Conservation (phyloP, 2,113 vertebrate species). For the Jacana jacana region DNA sequence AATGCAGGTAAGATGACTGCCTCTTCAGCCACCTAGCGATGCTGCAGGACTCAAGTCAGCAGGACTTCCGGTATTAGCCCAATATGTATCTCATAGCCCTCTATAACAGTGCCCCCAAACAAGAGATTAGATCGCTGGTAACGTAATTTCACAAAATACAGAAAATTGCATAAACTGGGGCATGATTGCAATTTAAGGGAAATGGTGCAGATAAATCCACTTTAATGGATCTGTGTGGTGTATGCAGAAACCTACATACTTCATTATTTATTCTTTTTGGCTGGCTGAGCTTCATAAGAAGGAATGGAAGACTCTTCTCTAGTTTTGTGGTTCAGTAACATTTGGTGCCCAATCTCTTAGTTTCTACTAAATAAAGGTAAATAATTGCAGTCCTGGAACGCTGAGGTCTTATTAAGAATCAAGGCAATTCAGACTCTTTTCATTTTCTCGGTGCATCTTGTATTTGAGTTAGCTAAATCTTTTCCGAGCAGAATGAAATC, state of each 20-base stretch:
- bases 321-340: conserved; percentile 38
- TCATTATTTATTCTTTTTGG: conserved; percentile 72
- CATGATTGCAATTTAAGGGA: conserved; percentile 73
- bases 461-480: neutral
- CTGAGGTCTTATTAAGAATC: conserved; percentile 5
- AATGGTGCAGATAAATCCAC: conserved; percentile 80
- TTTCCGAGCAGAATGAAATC: neutral
- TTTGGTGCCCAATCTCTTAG: neutral
- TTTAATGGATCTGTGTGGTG: conserved; percentile 72
- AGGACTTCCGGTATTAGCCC: neutral
- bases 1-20: rapidly evolving
- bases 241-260: conserved; percentile 52
- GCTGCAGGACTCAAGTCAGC: neutral
- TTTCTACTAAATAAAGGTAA: conserved; percentile 23
- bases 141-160: conserved; percentile 66
- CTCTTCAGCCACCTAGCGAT: neutral
- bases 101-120: neutral
- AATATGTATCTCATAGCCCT: neutral
- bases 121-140: neutral
- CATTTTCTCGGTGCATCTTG: neutral
- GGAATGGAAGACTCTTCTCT: conserved; percentile 18
- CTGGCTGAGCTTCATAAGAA: conserved; percentile 50
- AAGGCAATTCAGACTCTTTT: neutral
- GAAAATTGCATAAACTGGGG: conserved; percentile 63
- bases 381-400: conserved; percentile 32